Conservation (phyloP, 2,113 vertebrate genomes). For the Aldabrachelys gigantea region DNA sequence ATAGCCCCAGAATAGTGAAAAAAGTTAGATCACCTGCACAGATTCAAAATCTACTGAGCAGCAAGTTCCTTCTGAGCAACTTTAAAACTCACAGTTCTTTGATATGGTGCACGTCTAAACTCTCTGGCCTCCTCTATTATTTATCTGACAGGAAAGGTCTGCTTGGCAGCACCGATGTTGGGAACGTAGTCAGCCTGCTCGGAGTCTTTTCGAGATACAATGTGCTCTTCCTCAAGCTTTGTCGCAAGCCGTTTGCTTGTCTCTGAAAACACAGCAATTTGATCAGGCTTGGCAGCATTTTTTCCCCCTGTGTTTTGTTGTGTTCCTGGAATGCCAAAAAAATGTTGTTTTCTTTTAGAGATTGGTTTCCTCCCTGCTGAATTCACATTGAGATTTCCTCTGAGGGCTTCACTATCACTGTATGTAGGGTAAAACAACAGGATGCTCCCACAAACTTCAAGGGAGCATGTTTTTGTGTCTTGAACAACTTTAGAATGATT, state of each 20-base stretch:
- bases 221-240: constrained; percentile 42
- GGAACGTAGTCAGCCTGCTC: constrained; percentile 49
- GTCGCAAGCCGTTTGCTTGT: constrained; percentile 30
- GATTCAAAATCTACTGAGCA: neutral
- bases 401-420: constrained; percentile 48
- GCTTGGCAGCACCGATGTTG: constrained; percentile 22
- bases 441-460: neutral
- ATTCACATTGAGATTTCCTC: constrained; percentile 36
- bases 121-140: constrained; percentile 3
- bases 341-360: constrained; percentile 53
- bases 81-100: neutral
- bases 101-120: neutral
- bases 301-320: constrained; percentile 18
- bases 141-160: constrained; percentile 55
- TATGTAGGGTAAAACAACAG: constrained; percentile 49
- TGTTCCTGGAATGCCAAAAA: constrained; percentile 55
- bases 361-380: constrained; percentile 25
- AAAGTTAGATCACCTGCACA: neutral
- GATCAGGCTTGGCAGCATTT: constrained; percentile 56
- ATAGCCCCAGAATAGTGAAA: neutral
- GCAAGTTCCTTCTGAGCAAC: neutral
- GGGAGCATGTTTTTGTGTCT: neutral
- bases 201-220: constrained; percentile 2
- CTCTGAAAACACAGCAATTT: constrained; percentile 38
- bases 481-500: neutral